Percentiles rank a stretch among this genome's conserved stretches.
These are phyloP conservation scores for Anorthoa munda DNA, from an alignment of 2,888 invertebrate species.

Conservation along the genomic window DNA sequence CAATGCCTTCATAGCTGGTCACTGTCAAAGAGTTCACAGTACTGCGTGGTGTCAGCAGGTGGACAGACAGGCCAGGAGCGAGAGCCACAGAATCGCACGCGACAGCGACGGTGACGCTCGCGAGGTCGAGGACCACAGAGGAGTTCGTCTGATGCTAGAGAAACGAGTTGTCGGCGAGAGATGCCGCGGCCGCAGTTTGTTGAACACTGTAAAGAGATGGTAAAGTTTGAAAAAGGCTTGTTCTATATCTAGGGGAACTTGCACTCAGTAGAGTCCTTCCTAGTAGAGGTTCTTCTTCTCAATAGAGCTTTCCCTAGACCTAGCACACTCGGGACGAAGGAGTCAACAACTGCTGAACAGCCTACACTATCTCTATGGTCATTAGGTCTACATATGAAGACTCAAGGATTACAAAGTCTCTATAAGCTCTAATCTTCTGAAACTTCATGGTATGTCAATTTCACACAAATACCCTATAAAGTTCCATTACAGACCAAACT, in stretches of 20 bases:
- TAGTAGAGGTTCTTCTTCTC: background rate
- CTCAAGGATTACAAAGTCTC: background rate
- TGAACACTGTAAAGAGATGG: conserved; percentile 89
- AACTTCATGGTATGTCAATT: background rate
- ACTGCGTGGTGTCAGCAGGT: conserved; percentile 83
- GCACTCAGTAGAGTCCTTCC: too few species aligned
- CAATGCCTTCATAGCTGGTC: conserved; percentile 90
- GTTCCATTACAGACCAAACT: background rate
- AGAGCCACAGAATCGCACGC: conserved; percentile 80
- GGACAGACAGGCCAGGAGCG: conserved; percentile 74
- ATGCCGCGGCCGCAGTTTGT: conserved; percentile 91
- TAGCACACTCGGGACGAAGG: background rate
- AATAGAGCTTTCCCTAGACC: background rate
- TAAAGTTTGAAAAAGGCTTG: background rate
- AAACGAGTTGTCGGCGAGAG: conserved; percentile 89
- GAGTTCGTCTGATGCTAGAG: conserved; percentile 87
- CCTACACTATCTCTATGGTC: background rate
- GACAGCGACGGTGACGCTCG: conserved; percentile 89
- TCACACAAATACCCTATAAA: background rate
- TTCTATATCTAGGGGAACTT: background rate
- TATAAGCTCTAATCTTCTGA: background rate
- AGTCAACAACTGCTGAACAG: background rate
- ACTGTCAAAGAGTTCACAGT: conserved; percentile 85
- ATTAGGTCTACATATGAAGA: background rate
- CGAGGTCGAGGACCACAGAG: conserved; percentile 90